These are phyloP conservation scores for Elysia crispata DNA, from an alignment of 2,888 invertebrate genomes.

Conservation along the genomic window DNA sequence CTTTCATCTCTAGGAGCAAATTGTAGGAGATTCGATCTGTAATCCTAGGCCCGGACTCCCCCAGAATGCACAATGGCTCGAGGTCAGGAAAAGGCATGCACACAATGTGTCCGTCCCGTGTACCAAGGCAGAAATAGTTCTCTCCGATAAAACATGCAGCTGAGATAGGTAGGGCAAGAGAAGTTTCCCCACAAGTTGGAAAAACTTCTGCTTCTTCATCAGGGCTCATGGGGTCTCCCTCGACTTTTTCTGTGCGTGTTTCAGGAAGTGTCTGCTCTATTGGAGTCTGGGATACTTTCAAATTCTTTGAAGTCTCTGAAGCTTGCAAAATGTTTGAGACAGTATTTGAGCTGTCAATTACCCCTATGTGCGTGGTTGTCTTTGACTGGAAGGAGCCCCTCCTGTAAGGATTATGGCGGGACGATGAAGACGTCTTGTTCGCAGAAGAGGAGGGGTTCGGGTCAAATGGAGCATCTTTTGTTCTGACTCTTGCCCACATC, in stretches of 20 bases:
- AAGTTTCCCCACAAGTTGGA: neutral
- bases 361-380: neutral
- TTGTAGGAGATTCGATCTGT: neutral
- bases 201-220: neutral
- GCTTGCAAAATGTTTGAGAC: neutral
- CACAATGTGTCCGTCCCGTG: constrained; percentile 30
- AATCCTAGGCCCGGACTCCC: constrained; percentile 6
- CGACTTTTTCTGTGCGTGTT: no score
- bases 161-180: constrained; percentile 10
- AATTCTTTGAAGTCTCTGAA: neutral
- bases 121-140: constrained; percentile 28
- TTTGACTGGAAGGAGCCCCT: neutral
- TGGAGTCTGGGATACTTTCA: no score
- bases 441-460: no score
- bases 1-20: neutral
- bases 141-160: constrained; percentile 39
- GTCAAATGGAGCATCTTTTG: no score
- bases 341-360: neutral
- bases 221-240: neutral
- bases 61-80: constrained; percentile 16
- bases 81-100: constrained; percentile 24
- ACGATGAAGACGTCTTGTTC: no score
- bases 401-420: neutral
- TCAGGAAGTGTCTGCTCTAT: no score
- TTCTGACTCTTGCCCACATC: no score